phyloP scores from a whole-genome alignment of 2,113 vertebrate species.

The Trachemys scripta region DNA sequence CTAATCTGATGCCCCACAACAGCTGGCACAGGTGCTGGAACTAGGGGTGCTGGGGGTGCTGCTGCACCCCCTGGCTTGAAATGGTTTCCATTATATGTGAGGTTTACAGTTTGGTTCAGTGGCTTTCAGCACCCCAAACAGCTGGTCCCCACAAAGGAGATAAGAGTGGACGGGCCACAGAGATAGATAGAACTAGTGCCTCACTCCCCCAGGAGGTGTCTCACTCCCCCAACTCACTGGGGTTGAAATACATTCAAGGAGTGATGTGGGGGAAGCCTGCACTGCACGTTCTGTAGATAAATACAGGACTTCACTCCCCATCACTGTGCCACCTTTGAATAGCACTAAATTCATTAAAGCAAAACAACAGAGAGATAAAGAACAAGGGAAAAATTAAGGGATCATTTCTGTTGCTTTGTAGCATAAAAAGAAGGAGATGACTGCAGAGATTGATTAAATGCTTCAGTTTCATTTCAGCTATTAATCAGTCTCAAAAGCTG shows the following conservation, averaged over 20 bases:
- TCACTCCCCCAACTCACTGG: background rate
- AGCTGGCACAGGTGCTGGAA: background rate
- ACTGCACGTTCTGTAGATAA: background rate
- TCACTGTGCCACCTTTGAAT: fast-evolving
- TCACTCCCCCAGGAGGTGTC: background rate
- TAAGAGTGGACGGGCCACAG: fast-evolving
- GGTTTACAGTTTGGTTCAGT: too few relatives aligned
- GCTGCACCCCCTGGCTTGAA: too few relatives aligned
- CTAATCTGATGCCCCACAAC: background rate
- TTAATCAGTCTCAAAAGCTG: background rate
- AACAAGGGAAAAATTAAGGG: slow-evolving; percentile 11
- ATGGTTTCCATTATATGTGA: too few relatives aligned
- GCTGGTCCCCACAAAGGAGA: fast-evolving
- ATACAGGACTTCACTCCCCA: background rate
- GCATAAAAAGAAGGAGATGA: background rate
- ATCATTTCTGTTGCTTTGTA: background rate
- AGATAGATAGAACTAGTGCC: background rate
- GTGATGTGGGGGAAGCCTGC: background rate
- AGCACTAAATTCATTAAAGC: background rate
- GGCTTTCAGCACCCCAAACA: too few relatives aligned
- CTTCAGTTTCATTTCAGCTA: background rate
- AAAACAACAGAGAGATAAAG: background rate
- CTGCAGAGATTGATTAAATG: slow-evolving; percentile 23
- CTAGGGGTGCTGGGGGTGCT: too few relatives aligned
- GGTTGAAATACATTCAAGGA: background rate